These are phyloP conservation scores for Melinopterus prodromus DNA, from an alignment of 2,888 invertebrate species.

Conservation along the genomic window DNA sequence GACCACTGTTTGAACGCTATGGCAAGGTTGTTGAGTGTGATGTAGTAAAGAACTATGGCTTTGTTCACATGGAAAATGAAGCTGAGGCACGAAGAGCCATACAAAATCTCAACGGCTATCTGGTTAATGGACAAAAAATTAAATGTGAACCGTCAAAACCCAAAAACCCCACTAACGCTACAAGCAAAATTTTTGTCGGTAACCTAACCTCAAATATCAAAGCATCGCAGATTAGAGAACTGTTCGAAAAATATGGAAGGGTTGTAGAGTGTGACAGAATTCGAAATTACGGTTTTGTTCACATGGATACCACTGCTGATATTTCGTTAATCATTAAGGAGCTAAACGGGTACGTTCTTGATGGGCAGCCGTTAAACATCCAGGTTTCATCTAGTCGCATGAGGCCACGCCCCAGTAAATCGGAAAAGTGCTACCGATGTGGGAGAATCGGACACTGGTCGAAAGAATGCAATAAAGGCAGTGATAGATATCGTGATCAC, in stretches of 20 bases:
- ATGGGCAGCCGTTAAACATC: conserved; percentile 93
- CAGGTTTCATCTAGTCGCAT: conserved; percentile 94
- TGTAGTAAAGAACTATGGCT: conserved; percentile 98
- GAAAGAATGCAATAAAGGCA: conserved; percentile 87
- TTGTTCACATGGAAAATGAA: conserved; percentile 96
- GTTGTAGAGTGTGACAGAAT: conserved; percentile 98
- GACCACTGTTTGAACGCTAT: conserved; percentile 95
- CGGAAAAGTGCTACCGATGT: conserved; percentile 94
- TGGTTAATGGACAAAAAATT: conserved; percentile 87
- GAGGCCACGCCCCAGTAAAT: conserved; percentile 93
- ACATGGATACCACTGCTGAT: conserved; percentile 91
- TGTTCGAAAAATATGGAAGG: conserved; percentile 94
- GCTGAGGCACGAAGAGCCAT: conserved; percentile 92
- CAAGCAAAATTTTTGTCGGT: conserved; percentile 96
- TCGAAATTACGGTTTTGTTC: conserved; percentile 98
- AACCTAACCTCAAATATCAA: conserved; percentile 94
- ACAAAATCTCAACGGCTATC: conserved; percentile 86
- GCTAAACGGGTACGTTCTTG: conserved; percentile 89
- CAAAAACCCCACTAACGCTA: conserved; percentile 87
- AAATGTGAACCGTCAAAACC: conserved; percentile 92
- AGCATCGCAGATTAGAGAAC: conserved; percentile 88
- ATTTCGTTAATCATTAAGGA: conserved; percentile 92
- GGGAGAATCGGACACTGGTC: conserved; percentile 97
- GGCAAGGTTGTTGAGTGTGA: conserved; percentile 98
- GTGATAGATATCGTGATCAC: conserved; percentile 85